Evolutionary conservation across 2,797 vertebrate genomes (phyloP), one percentile per base, ranked within the genome.

Genomic region (Hylomyscus alleni): DNA sequence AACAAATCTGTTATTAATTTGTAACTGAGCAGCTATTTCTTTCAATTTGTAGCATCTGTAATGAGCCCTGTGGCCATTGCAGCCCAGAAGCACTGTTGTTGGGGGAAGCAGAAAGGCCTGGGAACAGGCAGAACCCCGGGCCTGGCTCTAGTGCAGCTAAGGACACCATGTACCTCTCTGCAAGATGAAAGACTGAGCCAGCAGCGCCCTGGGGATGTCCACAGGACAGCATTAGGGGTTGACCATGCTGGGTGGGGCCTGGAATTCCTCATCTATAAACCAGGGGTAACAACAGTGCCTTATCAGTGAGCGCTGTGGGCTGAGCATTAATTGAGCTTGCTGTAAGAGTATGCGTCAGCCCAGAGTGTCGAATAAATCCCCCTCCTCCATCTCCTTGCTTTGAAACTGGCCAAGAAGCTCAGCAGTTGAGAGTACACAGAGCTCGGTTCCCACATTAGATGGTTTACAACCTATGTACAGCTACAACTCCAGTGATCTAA

Each of bases 1-100:
- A 97, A 97, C 97, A 97, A 97, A 98, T 98, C 76, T 96, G 75
- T 98, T 97, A 98, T 97, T 97, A 97, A 97, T 97, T 97, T 96
- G 84, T 94, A 97, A 95, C 92, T 78, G 40, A 92, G 92, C 83
- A 93, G 89, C 90, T 96, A 81, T 95, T 95, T 93, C 96, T 69
- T 97, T 97, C 96, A n/a, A 95, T 98, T 97, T 92, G 91, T 73
- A 75, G 40, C 76, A 77, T 92, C 86, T 2, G n/a, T 89, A 93
- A 95, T 89, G 97, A 97, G 82, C 83, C 85, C 67, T 50, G 80
- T 17, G 78, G 91, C 56, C 77, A 52, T 34, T 81, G 58, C 15
- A 14, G 22, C 85, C 89, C 54, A 69, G 37, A 89, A 83, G 85
- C 75, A 12, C 65, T 52, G 17, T 72, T 60, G 22, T 50, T 2